These are phyloP conservation scores for Rhyacophila brunnea DNA, from an alignment of 1,140 invertebrate species.

Conservation along the genomic window DNA sequence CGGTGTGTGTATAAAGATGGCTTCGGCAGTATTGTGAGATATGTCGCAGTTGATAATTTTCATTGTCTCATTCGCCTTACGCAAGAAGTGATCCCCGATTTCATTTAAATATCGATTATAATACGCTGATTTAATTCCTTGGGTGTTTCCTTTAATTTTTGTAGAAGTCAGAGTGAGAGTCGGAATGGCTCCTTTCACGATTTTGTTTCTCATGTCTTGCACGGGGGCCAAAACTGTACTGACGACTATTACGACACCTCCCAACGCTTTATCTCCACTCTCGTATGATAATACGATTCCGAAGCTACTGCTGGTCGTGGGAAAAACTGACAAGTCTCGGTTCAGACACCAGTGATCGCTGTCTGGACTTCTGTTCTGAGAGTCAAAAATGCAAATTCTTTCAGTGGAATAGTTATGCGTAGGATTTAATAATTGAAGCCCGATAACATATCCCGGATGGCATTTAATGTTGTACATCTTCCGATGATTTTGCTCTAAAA, in stretches of 20 bases:
- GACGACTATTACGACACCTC: constrained; percentile 79
- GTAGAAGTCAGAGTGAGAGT: constrained; percentile 68
- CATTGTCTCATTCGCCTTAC: constrained; percentile 86
- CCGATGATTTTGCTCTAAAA: constrained; percentile 57
- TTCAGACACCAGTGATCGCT: constrained; percentile 74
- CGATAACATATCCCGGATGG: constrained; percentile 73
- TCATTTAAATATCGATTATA: constrained; percentile 88
- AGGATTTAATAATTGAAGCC: constrained; percentile 82
- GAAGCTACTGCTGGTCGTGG: constrained; percentile 81
- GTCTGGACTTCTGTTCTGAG: constrained; percentile 60
- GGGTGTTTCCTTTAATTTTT: constrained; percentile 76
- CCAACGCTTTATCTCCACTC: constrained; percentile 74
- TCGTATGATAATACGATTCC: constrained; percentile 78
- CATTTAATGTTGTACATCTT: constrained; percentile 63
- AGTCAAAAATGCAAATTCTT: constrained; percentile 75
- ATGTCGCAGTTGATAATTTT: constrained; percentile 77
- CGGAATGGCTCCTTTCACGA: constrained; percentile 74
- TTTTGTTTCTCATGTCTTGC: constrained; percentile 67
- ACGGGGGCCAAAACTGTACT: constrained; percentile 71
- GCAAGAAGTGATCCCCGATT: constrained; percentile 77
- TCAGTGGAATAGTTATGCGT: constrained; percentile 85
- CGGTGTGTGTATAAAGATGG: constrained; percentile 78
- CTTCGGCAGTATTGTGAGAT: constrained; percentile 75
- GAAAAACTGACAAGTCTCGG: constrained; percentile 82
- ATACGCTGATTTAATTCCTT: constrained; percentile 80